Base-by-base conservation (phyloP, 2,113 vertebrate genomes). In the Prinia subflava region DNA sequence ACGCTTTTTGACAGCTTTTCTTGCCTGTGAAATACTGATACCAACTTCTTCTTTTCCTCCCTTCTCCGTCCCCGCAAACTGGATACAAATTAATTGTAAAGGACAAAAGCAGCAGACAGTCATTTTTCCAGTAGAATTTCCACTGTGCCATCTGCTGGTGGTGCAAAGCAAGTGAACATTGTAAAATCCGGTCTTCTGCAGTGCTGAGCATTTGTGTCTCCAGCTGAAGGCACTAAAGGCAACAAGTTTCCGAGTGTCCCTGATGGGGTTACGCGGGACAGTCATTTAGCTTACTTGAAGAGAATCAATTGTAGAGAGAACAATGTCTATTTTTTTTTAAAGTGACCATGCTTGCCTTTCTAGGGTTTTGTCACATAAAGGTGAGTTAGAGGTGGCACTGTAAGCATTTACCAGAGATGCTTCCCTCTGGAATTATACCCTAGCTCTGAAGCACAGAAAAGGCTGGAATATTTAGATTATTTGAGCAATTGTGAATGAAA, bases 91-190 rank as follows among this genome's bases (percentile, higher is more conserved):
- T 19, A 30, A 19, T 68, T 46, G 37, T 46, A 22, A 62, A 33
- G 52, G 13, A 13, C 28, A 42, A 33, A 71, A 41, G 2, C 25
- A 37, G 39, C 33, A 33, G 53, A 3, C 10, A 1, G 13, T 37
- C 6, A 15, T 19, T 71, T 52, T 73, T 25, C 41, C 5, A 0
- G 15, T 37, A 9, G 65, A 3, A 39, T 67, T 95, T 88, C 21
- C 74, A 39, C 7, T 60, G 13, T 77, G 96, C 94, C 94, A 91
- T 88, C 95, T 96, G 84, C 94, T 92, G 96, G 96, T 33, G 63
- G 23, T 67, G 60, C 39, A 33, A 47, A 83, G 90, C 22, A 55
- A 86, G 13, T 8, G 53, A 77, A 35, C 39, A 1, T 47, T 65
- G 47, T 31, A 4, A 19, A 83, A 4, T 33, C 9, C 10, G 2